Conservation (phyloP, 2,113 vertebrate species). For the Myiozetetes cayanensis region DNA sequence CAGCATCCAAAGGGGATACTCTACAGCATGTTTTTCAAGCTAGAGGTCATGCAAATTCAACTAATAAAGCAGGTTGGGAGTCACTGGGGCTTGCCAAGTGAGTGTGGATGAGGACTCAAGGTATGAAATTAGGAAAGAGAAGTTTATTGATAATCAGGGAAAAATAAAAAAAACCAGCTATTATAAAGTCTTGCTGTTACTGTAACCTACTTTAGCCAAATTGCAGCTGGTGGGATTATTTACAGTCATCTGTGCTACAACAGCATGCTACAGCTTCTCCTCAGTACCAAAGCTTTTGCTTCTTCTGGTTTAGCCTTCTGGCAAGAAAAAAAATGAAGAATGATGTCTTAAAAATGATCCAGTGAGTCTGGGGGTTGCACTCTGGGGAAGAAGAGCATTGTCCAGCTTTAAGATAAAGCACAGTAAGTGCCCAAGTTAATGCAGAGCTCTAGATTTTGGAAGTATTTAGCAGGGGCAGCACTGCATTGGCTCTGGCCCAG, state of each 20-base stretch:
- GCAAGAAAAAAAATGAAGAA: not conserved
- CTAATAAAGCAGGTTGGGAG: not conserved
- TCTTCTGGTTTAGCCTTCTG: not conserved
- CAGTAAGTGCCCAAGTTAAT: not conserved
- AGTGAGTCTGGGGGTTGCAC: not conserved
- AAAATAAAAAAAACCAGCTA: slow-evolving; percentile 34
- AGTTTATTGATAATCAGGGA: not conserved
- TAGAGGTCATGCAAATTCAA: not conserved
- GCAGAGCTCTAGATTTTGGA: not conserved
- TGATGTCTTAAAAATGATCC: not conserved
- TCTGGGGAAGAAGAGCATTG: not conserved
- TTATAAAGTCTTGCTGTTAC: not conserved
- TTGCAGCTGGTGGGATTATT: not conserved
- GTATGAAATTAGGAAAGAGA: not conserved
- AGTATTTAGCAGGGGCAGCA: not conserved
- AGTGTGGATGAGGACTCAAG: not conserved
- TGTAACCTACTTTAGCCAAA: not conserved
- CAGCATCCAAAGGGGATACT: not conserved
- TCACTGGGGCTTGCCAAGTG: not conserved
- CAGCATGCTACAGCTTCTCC: not conserved
- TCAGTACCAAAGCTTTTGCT: not conserved
- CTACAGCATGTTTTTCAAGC: not conserved
- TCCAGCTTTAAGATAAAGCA: not conserved
- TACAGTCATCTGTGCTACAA: not conserved
- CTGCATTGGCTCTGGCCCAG: not conserved